Conservation (phyloP, 2,113 vertebrate species). For the Calypte anna region DNA sequence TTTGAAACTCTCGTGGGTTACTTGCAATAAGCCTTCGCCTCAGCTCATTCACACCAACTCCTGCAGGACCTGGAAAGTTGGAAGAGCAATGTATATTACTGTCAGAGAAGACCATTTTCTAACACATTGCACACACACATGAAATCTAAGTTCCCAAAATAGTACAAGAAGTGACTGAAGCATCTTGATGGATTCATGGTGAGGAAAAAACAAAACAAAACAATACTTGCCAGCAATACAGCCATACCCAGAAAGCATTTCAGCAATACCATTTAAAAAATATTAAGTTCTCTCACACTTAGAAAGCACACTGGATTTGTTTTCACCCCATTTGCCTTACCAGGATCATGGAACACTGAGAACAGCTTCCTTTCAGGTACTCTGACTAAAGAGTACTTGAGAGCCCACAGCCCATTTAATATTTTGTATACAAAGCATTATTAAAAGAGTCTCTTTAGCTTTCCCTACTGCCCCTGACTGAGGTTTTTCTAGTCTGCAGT, state of each 20-base stretch:
- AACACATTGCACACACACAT: background rate
- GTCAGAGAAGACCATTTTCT: background rate
- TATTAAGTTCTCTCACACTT: background rate
- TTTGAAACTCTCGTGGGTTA: conserved; percentile 85
- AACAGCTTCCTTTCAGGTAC: background rate
- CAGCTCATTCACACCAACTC: conserved; percentile 94
- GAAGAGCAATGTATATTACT: background rate
- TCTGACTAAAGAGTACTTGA: background rate
- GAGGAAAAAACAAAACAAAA: background rate
- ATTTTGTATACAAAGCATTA: background rate
- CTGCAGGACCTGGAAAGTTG: conserved; percentile 84
- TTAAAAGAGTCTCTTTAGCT: background rate
- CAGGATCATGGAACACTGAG: background rate
- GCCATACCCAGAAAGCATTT: background rate
- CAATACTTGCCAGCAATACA: background rate
- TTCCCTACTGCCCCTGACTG: background rate
- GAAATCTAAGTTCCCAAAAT: background rate
- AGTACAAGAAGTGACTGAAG: background rate
- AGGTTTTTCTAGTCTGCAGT: background rate
- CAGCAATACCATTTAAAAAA: background rate
- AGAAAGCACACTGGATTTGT: background rate
- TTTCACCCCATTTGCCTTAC: background rate
- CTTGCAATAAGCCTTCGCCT: conserved; percentile 85
- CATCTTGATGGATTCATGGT: background rate
- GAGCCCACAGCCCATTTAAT: background rate